Evolutionary conservation across 2,888 invertebrate genomes (phyloP), one percentile per base, ranked within the genome.

Genomic region (Graphium colonna): DNA sequence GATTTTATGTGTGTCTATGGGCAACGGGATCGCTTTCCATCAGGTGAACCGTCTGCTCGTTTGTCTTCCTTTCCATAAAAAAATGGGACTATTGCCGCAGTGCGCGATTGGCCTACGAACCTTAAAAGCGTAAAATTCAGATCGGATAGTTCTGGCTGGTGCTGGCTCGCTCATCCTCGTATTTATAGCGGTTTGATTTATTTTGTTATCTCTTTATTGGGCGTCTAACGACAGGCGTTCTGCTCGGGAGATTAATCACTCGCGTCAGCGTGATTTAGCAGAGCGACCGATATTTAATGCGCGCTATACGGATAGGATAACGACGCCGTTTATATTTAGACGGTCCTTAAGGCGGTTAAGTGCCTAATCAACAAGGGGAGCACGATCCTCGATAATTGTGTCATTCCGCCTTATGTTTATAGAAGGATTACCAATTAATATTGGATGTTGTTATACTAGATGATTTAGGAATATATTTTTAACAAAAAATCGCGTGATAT

Each of bases 171-270:
- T 86, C 85, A 82, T 86, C 79, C 78, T 69, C 69, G 76, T 87
- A 87, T 87, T 89, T 87, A 89, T 85, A 77, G 82, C 77, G 64
- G 67, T 87, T 87, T 89, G 88, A 88, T 89, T 89, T 89, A 89
- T 89, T 87, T 86, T 84, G 82, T 87, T 88, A 87, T 85, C 84
- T 82, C 85, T 88, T 88, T 88, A 89, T 87, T 85, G 85, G 84
- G 70, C 60, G 75, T 67, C 82, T 87, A 88, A 87, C 86, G 88
- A 89, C 88, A 88, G 79, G 80, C 85, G 79, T 87, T 86, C 86
- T 86, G 74, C 77, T 82, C 62, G 57, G 74, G 81, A 88, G 87
- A 89, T 89, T 87, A 87, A 89, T 89, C 83, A 84, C 86, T 73
- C 69, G 69, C 77, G 87, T 87, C 88, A 79, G 74, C 78, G 79